Base-by-base conservation (phyloP, 2,797 vertebrate genomes). In the Tapirus indicus region DNA sequence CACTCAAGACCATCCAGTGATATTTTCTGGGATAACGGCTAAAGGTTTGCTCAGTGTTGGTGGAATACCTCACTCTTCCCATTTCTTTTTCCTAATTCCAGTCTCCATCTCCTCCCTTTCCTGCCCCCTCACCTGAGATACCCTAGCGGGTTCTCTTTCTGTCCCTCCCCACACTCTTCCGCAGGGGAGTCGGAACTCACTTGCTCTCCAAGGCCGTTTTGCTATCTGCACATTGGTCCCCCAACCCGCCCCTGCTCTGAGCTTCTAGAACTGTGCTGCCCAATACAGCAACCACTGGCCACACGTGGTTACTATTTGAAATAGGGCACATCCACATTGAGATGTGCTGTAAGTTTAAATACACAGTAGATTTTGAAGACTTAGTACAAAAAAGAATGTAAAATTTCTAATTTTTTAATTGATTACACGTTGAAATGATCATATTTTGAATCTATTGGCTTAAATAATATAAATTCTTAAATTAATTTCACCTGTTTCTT, bases 401-500 rank as follows among this genome's bases (percentile, higher is more conserved):
- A 20, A 64, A 82, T 41, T 14, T 56, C 47, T 94, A n/a, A 56
- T 35, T 88, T 88, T 58, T 52, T 44, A 32, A 68, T 38, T 75
- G 68, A n/a, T 85, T 88, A 32, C n/a, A 78, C 72, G 69, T 85
- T 58, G 5, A 95, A 80, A 32, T 29, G 20, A 62, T 74, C 18
- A 29, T 62, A 27, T 85, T 93, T 82, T 80, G 44, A 86, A 80
- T 69, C 13, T 80, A 18, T 71, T 78, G 21, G 41, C 60, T 85
- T 93, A 89, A 83, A 27, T 78, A 80, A 95, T 54, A 68, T 66
- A 58, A 84, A 71, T 49, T 71, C 16, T 74, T 78, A 88, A 80
- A 68, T 77, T 72, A 77, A 72, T 91, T 54, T 68, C 25, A 78
- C 62, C 11, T 78, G 23, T 60, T 90, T 41, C 35, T 62, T 83